A percentile compares a stretch with the other conserved stretches of the same genome.
phyloP scores from a whole-genome alignment of 2,888 invertebrate species.

The Platynereis dumerilii region DNA sequence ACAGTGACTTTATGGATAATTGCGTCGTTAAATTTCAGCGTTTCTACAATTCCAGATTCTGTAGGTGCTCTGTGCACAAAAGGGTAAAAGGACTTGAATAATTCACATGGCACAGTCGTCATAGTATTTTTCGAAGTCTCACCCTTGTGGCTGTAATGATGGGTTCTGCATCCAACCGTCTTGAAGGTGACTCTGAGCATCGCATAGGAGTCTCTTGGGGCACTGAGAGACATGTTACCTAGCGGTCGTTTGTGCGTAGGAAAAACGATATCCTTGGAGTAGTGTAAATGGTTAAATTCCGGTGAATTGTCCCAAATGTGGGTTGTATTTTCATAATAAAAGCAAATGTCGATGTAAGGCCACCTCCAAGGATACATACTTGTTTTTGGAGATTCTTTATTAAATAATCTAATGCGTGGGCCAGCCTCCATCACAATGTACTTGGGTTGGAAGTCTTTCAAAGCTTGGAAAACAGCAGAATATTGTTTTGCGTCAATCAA shows the following conservation, averaged over 20 bases:
- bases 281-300: not conserved
- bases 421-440: not conserved
- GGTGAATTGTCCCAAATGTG: constrained; percentile 7
- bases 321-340: not conserved
- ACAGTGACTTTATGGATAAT: not conserved
- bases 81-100: not conserved
- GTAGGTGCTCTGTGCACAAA: constrained; percentile 2
- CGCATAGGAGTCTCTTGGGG: not conserved
- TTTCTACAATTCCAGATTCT: not conserved
- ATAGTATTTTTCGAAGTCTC: not conserved
- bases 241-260: not conserved
- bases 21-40: not conserved
- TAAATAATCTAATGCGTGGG: not conserved
- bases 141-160: not conserved
- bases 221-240: not conserved
- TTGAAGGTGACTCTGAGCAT: not conserved
- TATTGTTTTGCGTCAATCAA: not conserved
- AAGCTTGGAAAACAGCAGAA: not conserved
- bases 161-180: not conserved
- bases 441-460: not conserved
- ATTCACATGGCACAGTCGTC: not conserved
- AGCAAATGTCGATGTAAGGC: constrained; percentile 1
- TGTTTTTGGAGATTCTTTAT: not conserved
- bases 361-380: not conserved
- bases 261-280: not conserved